Evolutionary conservation across 2,797 vertebrate genomes (phyloP), one percentile per base, ranked within the genome.

Genomic region (Rhyacichthys aspro): DNA sequence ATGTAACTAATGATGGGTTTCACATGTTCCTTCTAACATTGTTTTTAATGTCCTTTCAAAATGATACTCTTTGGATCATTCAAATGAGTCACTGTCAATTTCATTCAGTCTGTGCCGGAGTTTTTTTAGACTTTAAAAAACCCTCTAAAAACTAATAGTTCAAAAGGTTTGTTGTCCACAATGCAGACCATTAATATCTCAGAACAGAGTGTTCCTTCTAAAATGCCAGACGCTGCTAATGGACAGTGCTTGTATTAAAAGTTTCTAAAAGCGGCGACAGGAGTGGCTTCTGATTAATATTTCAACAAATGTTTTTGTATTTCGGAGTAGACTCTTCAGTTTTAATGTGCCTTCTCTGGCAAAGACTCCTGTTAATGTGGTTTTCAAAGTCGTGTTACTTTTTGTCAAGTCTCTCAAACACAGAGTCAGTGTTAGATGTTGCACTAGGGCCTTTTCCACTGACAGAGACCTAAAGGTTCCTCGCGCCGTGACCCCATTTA

Each of bases 401-500:
- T 28, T 19, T 19, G 8, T 17, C 15, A 43, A 3, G 9, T 43
- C 15, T 43, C 18, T 43, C 9, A 17, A 43, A 43, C 6, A 2
- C n/a, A n/a, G 47, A 69, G 62, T 10, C 42, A 16, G 7, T 43
- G 6, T 43, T 43, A 16, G 16, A 43, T 7, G 53, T 45, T 69
- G 37, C 45, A 44, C 23, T 17, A 0, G 37, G 49, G 63, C 63
- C 53, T 28, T 67, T 68, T 79, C 59, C 62, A 69, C 62, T 65
- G 62, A 69, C 34, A 59, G 17, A 11, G 42, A 56, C 55, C 69
- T 59, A 59, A 73, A 62, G 85, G 86, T 79, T 78, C 63, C 67
- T 72, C 76, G 67, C 46, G 57, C 42, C 72, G 48, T 66, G 79
- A 86, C 74, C 85, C 71, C 57, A 74, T 86, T 88, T 81, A 72